These are phyloP conservation scores for Noctuana brunneofusca DNA, from an alignment of 2,888 invertebrate genomes.

Conservation along the genomic window DNA sequence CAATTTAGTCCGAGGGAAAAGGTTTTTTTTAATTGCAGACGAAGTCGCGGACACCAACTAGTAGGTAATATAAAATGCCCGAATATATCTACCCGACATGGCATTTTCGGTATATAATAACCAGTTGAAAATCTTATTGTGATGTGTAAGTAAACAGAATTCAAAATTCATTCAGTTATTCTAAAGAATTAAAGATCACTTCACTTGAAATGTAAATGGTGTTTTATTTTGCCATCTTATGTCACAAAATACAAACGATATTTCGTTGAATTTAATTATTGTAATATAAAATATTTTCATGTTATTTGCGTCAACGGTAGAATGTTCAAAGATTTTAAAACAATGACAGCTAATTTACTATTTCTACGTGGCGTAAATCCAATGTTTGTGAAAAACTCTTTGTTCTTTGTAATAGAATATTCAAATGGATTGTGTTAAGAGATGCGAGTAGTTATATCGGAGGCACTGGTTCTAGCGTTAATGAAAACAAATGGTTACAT, in stretches of 20 bases:
- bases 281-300: constrained; percentile 13
- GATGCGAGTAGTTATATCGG: constrained; percentile 18
- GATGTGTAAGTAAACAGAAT: too few species aligned
- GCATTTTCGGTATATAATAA: not conserved
- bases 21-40: too few species aligned
- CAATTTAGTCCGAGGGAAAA: too few species aligned
- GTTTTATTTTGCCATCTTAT: not conserved
- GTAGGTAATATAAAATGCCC: too few species aligned
- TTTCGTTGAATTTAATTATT: constrained; percentile 11
- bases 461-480: constrained; percentile 17
- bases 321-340: constrained; percentile 19
- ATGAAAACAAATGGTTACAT: constrained; percentile 33
- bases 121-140: too few species aligned
- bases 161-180: too few species aligned
- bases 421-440: constrained; percentile 23
- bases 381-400: constrained; percentile 24
- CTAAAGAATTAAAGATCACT: not conserved
- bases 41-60: too few species aligned
- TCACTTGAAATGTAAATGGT: not conserved
- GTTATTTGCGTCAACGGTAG: constrained; percentile 20
- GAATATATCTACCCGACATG: too few species aligned
- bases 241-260: constrained; percentile 1
- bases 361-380: constrained; percentile 27
- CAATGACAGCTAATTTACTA: constrained; percentile 30
- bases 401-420: constrained; percentile 28